Percentiles rank a stretch among this genome's conserved stretches.
Conservation (phyloP, 2,797 vertebrate species). For the Lacerta agilis region DNA sequence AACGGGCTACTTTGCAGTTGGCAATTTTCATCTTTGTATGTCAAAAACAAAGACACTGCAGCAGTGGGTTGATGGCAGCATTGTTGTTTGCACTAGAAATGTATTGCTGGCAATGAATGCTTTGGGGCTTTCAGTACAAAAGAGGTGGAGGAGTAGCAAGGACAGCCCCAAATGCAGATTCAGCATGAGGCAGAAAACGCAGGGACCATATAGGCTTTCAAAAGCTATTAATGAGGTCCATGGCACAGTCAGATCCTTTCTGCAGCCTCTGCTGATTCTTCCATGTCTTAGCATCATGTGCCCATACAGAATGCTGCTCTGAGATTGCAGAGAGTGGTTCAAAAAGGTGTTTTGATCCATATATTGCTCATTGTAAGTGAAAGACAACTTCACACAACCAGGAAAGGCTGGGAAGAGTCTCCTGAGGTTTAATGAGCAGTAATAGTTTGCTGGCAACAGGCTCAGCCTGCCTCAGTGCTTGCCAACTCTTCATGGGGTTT, state of each 20-base stretch:
- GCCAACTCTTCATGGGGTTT: neutral
- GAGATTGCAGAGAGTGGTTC: neutral
- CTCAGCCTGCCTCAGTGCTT: slow-evolving; percentile 17
- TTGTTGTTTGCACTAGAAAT: neutral
- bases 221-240: slow-evolving; percentile 2
- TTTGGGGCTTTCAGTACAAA: neutral
- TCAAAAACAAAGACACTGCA: neutral
- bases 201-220: neutral
- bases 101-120: neutral
- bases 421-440: slow-evolving; percentile 31
- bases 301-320: slow-evolving; percentile 2
- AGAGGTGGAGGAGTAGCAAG: neutral
- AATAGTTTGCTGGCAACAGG: slow-evolving; percentile 19
- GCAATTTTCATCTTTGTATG: neutral
- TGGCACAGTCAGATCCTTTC: slow-evolving; percentile 14
- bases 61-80: neutral
- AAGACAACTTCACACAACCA: slow-evolving; percentile 6
- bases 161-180: neutral
- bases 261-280: slow-evolving; percentile 7
- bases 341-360: slow-evolving; percentile 14
- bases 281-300: neutral
- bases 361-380: neutral
- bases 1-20: neutral
- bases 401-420: slow-evolving; percentile 34
- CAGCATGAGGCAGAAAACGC: neutral